Evolutionary conservation across 2,113 vertebrate genomes (phyloP).

Genomic region (Aix galericulata): DNA sequence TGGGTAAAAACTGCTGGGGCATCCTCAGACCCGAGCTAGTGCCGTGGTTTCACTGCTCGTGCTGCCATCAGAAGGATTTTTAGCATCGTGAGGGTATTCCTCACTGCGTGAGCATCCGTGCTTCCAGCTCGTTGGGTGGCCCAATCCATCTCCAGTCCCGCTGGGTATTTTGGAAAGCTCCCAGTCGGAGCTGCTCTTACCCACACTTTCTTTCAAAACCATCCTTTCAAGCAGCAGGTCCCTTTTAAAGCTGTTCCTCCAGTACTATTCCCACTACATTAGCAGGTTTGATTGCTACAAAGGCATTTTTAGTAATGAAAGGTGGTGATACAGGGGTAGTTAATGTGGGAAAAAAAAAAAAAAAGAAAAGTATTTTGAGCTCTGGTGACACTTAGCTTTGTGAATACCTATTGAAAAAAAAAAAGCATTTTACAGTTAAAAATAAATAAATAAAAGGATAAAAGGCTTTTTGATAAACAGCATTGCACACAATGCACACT

Average conservation of each 20-base stretch:
- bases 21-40: background rate
- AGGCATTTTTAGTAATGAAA: background rate
- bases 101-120: fast-evolving
- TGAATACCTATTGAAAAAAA: background rate
- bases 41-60: background rate
- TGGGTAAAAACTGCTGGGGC: too few species aligned
- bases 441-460: background rate
- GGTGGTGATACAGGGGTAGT: background rate
- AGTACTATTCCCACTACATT: background rate
- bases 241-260: background rate
- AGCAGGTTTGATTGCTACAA: background rate
- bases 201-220: background rate
- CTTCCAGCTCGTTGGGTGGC: background rate
- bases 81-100: fast-evolving
- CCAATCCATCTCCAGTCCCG: background rate
- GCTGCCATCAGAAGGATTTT: background rate
- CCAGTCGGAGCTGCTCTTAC: too few species aligned
- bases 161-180: background rate
- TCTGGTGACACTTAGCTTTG: background rate
- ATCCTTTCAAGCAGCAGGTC: background rate
- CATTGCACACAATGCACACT: fast-evolving
- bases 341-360: background rate
- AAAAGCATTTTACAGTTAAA: background rate
- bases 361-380: background rate
- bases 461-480: too few species aligned